Percentiles rank a stretch among this genome's conserved stretches.
Evolutionary conservation across 2,797 vertebrate genomes (phyloP).

Genomic region (Mus spretus): DNA sequence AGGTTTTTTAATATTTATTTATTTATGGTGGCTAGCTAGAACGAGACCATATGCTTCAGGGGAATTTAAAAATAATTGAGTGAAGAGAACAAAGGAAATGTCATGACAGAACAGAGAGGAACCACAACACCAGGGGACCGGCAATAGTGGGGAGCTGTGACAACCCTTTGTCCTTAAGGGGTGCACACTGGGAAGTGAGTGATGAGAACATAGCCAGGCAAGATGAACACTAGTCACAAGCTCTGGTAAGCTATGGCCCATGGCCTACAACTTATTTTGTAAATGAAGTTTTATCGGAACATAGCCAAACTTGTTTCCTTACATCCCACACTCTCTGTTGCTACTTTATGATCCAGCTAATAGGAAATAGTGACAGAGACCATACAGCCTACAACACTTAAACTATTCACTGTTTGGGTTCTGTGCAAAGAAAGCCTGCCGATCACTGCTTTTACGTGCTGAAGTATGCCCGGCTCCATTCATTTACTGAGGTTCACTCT

Average conservation of each 20-base stretch:
- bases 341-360: background rate
- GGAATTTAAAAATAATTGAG: conserved; percentile 1
- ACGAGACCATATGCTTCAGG: background rate
- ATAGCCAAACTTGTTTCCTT: background rate
- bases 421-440: background rate
- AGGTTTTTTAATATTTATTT: no score
- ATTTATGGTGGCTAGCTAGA: background rate
- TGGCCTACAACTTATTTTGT: background rate
- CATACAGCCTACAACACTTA: background rate
- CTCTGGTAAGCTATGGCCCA: no score
- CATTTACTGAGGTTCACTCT: background rate
- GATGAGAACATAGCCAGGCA: background rate
- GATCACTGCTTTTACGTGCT: background rate
- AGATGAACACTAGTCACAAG: background rate
- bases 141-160: background rate
- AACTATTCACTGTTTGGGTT: background rate
- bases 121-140: background rate
- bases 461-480: background rate
- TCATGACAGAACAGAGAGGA: background rate
- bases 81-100: background rate
- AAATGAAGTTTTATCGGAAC: conserved; percentile 42
- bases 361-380: background rate
- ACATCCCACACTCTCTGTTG: no score
- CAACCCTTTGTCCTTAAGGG: background rate
- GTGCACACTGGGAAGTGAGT: background rate